These are phyloP conservation scores for Aplysia californica DNA, from an alignment of 1,140 invertebrate species.

Conservation along the genomic window DNA sequence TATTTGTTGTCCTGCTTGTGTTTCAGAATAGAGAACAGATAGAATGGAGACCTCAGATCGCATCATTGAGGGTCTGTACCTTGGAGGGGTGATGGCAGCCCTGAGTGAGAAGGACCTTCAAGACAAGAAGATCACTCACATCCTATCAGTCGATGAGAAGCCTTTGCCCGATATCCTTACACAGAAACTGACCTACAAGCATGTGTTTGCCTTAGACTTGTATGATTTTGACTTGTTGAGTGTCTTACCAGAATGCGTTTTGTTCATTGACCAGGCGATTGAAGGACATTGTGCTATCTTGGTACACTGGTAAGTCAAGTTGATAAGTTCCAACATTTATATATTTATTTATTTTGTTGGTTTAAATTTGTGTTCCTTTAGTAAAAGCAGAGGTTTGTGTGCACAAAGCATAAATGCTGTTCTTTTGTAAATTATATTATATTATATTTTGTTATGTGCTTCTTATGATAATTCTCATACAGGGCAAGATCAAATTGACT, in stretches of 20 bases:
- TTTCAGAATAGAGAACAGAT: no score
- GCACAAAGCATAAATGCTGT: no score
- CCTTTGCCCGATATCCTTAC: conserved; percentile 35
- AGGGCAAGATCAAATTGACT: no score
- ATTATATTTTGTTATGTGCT: no score
- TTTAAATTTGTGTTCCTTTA: no score
- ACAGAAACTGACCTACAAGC: conserved; percentile 44
- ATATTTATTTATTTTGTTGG: no score
- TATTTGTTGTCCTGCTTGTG: no score
- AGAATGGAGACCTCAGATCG: neutral
- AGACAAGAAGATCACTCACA: conserved; percentile 31
- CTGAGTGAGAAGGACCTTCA: neutral
- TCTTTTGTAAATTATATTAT: no score
- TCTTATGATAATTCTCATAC: no score
- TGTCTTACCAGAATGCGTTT: conserved; percentile 47
- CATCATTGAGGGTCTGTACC: neutral
- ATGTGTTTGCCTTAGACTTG: conserved; percentile 46
- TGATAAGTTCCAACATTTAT: no score
- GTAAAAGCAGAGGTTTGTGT: no score
- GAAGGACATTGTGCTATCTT: conserved; percentile 42
- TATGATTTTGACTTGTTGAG: conserved; percentile 48
- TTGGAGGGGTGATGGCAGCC: neutral
- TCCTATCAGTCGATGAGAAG: conserved; percentile 47
- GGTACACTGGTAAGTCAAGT: conserved; percentile 55
- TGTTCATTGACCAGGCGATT: conserved; percentile 55